Conservation (phyloP, 2,797 vertebrate species). For the Tokudaia muenninki region DNA sequence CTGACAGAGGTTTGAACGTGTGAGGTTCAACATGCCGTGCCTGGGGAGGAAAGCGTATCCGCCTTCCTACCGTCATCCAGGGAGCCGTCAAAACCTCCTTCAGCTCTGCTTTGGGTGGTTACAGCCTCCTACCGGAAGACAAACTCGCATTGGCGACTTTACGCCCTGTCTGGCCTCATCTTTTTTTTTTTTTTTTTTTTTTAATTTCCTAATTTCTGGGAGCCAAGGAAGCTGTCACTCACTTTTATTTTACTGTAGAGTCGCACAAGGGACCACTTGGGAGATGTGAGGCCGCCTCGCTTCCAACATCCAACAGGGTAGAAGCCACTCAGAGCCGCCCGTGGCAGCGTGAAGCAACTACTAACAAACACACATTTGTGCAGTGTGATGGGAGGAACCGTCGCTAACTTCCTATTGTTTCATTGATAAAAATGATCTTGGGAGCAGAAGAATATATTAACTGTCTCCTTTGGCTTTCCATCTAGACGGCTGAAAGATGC, state of each 20-base stretch:
- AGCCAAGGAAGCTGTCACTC: neutral
- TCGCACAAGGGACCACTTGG: neutral
- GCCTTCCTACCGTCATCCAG: accelerated
- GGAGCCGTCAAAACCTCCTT: neutral
- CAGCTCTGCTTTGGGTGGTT: neutral
- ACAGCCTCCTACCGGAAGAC: neutral
- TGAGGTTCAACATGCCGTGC: neutral
- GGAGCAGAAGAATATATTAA: constrained; percentile 86
- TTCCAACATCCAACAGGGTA: constrained; percentile 73
- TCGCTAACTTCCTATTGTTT: constrained; percentile 85
- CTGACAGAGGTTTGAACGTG: neutral
- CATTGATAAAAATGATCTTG: constrained; percentile 90
- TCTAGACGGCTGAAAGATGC: constrained; percentile 88
- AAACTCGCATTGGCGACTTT: neutral
- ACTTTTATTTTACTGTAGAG: constrained; percentile 65
- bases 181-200: too few species aligned
- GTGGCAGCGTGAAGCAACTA: constrained; percentile 72
- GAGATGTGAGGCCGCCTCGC: constrained; percentile 65
- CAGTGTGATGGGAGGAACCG: constrained; percentile 70
- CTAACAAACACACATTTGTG: constrained; percentile 81
- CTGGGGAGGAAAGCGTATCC: neutral
- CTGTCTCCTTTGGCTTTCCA: constrained; percentile 85
- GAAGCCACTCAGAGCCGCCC: neutral
- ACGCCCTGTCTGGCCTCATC: neutral
- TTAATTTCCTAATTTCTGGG: constrained; percentile 32